phyloP scores from a whole-genome alignment of 2,797 vertebrate species.

The Sebastes cheni region DNA sequence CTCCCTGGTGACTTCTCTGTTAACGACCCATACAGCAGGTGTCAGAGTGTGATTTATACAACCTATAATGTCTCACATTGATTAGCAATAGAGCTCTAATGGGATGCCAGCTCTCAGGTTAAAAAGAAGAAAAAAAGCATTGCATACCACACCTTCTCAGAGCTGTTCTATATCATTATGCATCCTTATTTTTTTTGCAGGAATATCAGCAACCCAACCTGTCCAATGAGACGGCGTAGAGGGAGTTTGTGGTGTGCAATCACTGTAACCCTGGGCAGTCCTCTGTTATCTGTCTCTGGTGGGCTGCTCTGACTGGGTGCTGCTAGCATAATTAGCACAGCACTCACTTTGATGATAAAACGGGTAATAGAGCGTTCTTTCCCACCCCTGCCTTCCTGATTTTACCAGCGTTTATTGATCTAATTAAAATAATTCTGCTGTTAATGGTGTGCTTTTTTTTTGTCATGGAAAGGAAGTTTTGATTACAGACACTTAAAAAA shows the following conservation, averaged over 20 bases:
- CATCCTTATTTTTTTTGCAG: slow-evolving; percentile 44
- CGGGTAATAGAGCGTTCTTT: slow-evolving; percentile 66
- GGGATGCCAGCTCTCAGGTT: slow-evolving; percentile 66
- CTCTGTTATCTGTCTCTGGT: slow-evolving; percentile 79
- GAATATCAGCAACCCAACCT: slow-evolving; percentile 51
- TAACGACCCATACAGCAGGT: slow-evolving; percentile 78
- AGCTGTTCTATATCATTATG: slow-evolving; percentile 39
- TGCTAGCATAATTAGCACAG: slow-evolving; percentile 86
- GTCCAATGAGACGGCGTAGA: slow-evolving; percentile 51
- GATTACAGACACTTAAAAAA: slow-evolving; percentile 50
- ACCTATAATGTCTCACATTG: slow-evolving; percentile 81
- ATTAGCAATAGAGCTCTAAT: slow-evolving; percentile 80
- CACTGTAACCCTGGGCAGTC: slow-evolving; percentile 75
- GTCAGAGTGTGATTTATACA: slow-evolving; percentile 81
- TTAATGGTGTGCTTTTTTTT: slow-evolving; percentile 52
- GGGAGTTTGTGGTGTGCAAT: slow-evolving; percentile 62
- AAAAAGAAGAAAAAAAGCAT: slow-evolving; percentile 24
- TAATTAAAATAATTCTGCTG: slow-evolving; percentile 72
- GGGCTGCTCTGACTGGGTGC: slow-evolving; percentile 80
- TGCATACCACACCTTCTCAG: slow-evolving; percentile 29
- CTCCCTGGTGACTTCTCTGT: slow-evolving; percentile 70
- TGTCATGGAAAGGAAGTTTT: slow-evolving; percentile 41
- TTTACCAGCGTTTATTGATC: slow-evolving; percentile 77
- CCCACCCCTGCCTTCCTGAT: slow-evolving; percentile 69
- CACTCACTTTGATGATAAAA: slow-evolving; percentile 83